Evolutionary conservation across 2,888 invertebrate species (phyloP), one percentile per base, ranked within the genome.

Genomic region (Dicyrtoma fusca): DNA sequence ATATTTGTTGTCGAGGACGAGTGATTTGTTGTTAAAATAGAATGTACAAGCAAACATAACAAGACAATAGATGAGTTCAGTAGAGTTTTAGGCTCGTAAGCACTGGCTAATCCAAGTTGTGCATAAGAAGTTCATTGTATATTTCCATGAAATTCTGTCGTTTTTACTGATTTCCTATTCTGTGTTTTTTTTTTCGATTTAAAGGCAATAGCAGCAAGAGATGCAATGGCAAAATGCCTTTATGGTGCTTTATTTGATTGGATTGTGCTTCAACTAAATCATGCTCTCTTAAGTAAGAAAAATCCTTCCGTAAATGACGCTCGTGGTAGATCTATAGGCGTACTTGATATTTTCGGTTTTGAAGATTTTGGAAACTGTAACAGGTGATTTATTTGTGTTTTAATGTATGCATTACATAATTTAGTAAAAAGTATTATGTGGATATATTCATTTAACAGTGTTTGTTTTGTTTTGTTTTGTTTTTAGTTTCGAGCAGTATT

Each of bases 201-300:
- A 59, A 68, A 93, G 87, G 95, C 95, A 47, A 91, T 93, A 82
- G 94, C 94, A 55, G 93, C 94, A 0, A 87, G 97, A 51, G 95
- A 97, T 85, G 96, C 97, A 0, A 93, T 97, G 91, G 96, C 97
- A 0, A 97, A 97, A 84, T 97, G 96, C 85, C 86, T 97, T 73
- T 97, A 97, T 84, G 95, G 95, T 80, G 95, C 96, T 78, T 86
- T 97, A 75, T 97, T 97, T 85, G 96, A 97, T 85, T 97, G 96
- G 96, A 97, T 97, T 81, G 97, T 97, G 70, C 88, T 96, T 82
- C 95, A 96, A 85, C 93, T 95, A 70, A 96, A 97, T 85, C 95
- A 96, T 83, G 95, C 96, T 71, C 86, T 97, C 81, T 87, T 97
- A 73, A 92, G 94, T 51, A 95, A 95, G 84, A 93, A 94, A 83